A percentile compares a stretch with the other conserved stretches of the same genome.
Conservation (phyloP, 1,140 invertebrate genomes). For the Drosophila sp. region DNA sequence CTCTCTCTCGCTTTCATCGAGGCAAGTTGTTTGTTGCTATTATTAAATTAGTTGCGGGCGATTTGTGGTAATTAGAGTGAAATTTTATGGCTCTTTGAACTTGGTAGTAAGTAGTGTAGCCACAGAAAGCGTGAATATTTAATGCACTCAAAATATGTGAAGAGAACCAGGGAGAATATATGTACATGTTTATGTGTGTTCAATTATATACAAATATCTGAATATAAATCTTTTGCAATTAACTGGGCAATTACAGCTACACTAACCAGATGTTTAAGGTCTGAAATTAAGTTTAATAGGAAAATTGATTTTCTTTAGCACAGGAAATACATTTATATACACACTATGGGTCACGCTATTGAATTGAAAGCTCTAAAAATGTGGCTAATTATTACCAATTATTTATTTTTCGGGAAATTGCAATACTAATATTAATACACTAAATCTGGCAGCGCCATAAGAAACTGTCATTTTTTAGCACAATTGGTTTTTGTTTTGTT, state of each 20-base stretch:
- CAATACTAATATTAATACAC: too few species aligned
- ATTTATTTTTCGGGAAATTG: too few species aligned
- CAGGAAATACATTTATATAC: too few species aligned
- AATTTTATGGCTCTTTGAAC: constrained; percentile 68
- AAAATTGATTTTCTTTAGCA: not conserved
- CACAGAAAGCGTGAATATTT: constrained; percentile 20
- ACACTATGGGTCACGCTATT: too few species aligned
- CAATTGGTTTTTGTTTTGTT: too few species aligned
- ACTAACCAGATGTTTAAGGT: not conserved
- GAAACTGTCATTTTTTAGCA: too few species aligned
- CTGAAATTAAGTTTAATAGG: not conserved
- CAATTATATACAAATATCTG: too few species aligned
- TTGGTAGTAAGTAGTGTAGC: constrained; percentile 5
- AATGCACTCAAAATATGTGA: constrained; percentile 1
- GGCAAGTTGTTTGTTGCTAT: constrained; percentile 59
- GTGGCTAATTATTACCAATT: too few species aligned
- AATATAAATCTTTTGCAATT: not conserved
- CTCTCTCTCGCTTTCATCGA: not conserved
- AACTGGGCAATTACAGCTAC: not conserved
- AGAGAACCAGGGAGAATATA: not conserved
- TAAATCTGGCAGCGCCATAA: too few species aligned
- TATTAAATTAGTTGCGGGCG: constrained; percentile 81
- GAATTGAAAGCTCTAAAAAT: too few species aligned
- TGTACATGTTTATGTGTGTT: constrained; percentile 1
- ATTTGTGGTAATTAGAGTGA: constrained; percentile 75